Conservation (phyloP, 2,113 vertebrate genomes). For the Terrapene triunguis region DNA sequence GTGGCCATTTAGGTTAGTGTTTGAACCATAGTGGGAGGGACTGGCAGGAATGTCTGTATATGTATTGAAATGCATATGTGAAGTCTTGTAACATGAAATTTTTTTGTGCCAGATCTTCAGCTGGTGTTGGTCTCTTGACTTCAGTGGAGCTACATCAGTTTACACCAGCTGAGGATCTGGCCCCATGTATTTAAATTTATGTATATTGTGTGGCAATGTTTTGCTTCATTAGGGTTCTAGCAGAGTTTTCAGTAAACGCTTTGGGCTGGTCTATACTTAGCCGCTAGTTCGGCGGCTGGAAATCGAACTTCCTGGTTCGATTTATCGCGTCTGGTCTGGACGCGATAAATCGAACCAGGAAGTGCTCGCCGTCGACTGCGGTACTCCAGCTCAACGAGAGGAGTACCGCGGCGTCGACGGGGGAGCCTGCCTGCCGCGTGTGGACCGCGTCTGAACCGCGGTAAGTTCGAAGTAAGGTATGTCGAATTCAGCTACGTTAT, state of each 20-base stretch:
- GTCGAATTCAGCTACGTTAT: too few species aligned
- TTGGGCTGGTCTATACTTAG: too few species aligned
- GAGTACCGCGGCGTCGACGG: too few species aligned
- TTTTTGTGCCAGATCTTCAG: not conserved
- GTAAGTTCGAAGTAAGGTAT: too few species aligned
- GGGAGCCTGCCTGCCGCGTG: too few species aligned
- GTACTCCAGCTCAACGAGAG: too few species aligned
- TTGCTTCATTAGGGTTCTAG: conserved; percentile 34
- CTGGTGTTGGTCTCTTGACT: conserved; percentile 34
- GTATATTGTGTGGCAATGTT: not conserved
- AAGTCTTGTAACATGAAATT: not conserved
- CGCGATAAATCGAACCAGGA: too few species aligned
- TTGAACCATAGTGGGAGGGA: not conserved
- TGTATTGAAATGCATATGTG: not conserved
- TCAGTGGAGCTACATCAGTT: not conserved
- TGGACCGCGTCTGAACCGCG: too few species aligned
- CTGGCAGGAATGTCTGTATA: not conserved
- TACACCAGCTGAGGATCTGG: conserved; percentile 36
- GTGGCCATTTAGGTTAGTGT: not conserved
- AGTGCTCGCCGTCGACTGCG: too few species aligned
- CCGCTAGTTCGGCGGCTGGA: too few species aligned
- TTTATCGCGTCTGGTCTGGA: too few species aligned
- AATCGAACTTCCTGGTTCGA: too few species aligned
- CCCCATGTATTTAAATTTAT: conserved; percentile 46
- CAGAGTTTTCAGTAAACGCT: conserved; percentile 39